These are phyloP conservation scores for Drosophila arawakana DNA, from an alignment of 1,140 invertebrate species.

Conservation along the genomic window DNA sequence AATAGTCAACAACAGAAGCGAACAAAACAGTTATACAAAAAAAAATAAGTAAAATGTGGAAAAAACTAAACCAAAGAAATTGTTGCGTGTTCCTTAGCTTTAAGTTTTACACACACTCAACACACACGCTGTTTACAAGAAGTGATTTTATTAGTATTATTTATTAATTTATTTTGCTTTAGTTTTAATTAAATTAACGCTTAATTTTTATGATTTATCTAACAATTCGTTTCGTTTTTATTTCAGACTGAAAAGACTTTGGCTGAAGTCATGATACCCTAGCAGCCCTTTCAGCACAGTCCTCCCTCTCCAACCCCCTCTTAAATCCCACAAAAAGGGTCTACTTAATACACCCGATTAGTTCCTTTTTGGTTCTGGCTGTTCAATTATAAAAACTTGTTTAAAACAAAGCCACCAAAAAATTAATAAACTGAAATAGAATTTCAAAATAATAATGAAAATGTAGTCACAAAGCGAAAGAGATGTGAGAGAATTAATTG, in stretches of 20 bases:
- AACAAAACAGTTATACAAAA: not conserved
- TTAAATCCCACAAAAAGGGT: slow-evolving; percentile 14
- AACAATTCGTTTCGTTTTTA: slow-evolving; percentile 52
- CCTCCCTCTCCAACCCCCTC: not conserved
- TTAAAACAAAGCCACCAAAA: slow-evolving; percentile 55
- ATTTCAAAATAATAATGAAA: slow-evolving; percentile 54
- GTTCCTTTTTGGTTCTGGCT: slow-evolving; percentile 36
- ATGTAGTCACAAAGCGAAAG: slow-evolving; percentile 33
- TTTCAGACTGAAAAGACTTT: slow-evolving; percentile 84
- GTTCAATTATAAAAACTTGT: not conserved
- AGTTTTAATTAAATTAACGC: slow-evolving; percentile 26
- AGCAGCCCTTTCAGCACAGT: slow-evolving; percentile 67
- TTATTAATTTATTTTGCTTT: slow-evolving; percentile 7
- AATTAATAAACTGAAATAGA: slow-evolving; percentile 50
- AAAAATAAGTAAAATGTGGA: slow-evolving; percentile 26
- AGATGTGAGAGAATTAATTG: slow-evolving; percentile 32
- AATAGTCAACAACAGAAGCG: slow-evolving; percentile 25
- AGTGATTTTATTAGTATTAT: slow-evolving; percentile 6
- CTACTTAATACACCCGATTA: slow-evolving; percentile 11
- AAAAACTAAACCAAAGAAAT: slow-evolving; percentile 26
- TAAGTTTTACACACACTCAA: slow-evolving; percentile 8
- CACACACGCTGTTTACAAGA: not conserved
- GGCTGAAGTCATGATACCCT: slow-evolving; percentile 82
- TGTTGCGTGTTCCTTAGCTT: slow-evolving; percentile 52
- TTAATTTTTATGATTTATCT: slow-evolving; percentile 31